Evolutionary conservation across 2,113 vertebrate species (phyloP).

Genomic region (Morone chrysops): DNA sequence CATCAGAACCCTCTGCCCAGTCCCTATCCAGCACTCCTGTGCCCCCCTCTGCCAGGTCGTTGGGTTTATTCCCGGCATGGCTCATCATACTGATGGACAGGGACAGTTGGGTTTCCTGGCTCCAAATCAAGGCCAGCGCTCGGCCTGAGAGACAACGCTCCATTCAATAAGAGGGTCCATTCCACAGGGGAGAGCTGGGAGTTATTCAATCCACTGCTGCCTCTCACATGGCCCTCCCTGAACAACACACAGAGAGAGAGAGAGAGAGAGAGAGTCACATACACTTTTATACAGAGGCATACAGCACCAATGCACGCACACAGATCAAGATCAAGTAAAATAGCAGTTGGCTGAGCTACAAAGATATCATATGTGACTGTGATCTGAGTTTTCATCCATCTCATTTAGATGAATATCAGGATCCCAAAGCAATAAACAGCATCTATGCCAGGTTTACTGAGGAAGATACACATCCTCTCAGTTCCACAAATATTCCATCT

Average conservation of each 20-base stretch:
- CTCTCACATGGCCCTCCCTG: slow-evolving; percentile 22
- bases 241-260: slow-evolving; percentile 25
- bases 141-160: slow-evolving; percentile 64
- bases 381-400: slow-evolving; percentile 30
- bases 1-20: background rate
- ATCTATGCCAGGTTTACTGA: background rate
- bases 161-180: slow-evolving; percentile 67
- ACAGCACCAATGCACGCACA: background rate
- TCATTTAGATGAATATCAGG: slow-evolving; percentile 42
- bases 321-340: slow-evolving; percentile 25
- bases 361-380: slow-evolving; percentile 26
- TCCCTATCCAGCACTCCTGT: background rate
- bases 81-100: slow-evolving; percentile 74
- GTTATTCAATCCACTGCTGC: slow-evolving; percentile 62
- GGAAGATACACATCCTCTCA: slow-evolving; percentile 4
- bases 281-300: background rate
- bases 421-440: slow-evolving; percentile 46
- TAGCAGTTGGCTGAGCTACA: slow-evolving; percentile 25
- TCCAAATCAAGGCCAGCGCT: slow-evolving; percentile 62
- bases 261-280: background rate
- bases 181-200: slow-evolving; percentile 53
- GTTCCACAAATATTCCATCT: slow-evolving; percentile 27
- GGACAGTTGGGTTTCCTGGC: slow-evolving; percentile 77
- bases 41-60: slow-evolving; percentile 44
- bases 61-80: slow-evolving; percentile 62